These are phyloP conservation scores for Brevimyrus niger DNA, from an alignment of 2,113 vertebrate genomes.

Conservation along the genomic window DNA sequence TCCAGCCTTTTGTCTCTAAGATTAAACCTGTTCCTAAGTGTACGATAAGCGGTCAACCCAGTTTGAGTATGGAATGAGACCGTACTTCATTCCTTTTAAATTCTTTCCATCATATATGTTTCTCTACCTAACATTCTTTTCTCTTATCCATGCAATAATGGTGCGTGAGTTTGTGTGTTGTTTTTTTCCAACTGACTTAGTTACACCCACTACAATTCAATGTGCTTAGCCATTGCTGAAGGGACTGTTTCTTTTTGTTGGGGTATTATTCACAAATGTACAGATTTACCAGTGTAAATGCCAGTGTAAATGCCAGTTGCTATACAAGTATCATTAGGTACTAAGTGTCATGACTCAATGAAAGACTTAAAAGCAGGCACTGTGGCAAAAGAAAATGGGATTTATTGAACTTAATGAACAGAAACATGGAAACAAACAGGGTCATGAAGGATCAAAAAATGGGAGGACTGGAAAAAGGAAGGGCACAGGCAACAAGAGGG, in stretches of 20 bases:
- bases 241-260: not conserved
- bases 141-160: not conserved
- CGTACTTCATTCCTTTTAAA: not conserved
- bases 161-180: not conserved
- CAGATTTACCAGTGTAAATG: not conserved
- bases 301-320: not conserved
- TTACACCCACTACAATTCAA: not conserved
- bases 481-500: not conserved
- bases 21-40: not conserved
- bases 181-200: not conserved
- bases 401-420: not conserved
- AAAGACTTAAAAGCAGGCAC: not conserved
- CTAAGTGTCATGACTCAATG: not conserved
- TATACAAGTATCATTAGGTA: not conserved
- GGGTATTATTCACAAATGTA: not conserved
- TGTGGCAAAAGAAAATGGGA: not conserved
- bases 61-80: not conserved
- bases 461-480: not conserved
- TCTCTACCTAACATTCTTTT: not conserved
- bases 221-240: not conserved
- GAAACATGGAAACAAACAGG: not conserved
- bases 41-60: not conserved
- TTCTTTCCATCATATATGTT: not conserved
- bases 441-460: not conserved
- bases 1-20: not conserved